phyloP scores from a whole-genome alignment of 2,888 invertebrate species.

The Diarsia dahlii region DNA sequence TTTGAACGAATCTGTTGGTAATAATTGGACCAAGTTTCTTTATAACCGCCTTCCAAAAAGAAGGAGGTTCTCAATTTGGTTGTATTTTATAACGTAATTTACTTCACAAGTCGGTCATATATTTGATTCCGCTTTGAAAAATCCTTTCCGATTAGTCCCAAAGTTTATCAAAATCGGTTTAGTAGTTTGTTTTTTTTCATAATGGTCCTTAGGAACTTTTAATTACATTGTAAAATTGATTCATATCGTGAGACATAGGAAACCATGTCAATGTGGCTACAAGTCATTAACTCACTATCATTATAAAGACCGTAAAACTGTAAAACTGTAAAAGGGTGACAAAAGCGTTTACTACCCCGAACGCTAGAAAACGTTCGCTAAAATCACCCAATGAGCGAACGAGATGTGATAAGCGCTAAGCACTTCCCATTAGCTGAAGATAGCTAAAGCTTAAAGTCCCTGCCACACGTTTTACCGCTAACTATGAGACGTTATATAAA shows the following conservation, averaged over 20 bases:
- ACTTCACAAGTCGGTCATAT: too few species aligned
- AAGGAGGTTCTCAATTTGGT: too few species aligned
- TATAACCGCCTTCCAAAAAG: too few species aligned
- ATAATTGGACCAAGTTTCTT: too few species aligned
- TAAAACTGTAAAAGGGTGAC: background rate
- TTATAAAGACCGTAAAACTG: background rate
- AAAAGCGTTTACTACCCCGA: background rate
- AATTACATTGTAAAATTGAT: too few species aligned
- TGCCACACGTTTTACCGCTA: background rate
- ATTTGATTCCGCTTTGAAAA: too few species aligned
- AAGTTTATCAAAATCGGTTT: too few species aligned
- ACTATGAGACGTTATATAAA: background rate
- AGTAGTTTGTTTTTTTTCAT: too few species aligned
- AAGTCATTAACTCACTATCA: background rate
- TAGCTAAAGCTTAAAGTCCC: slow-evolving; percentile 2
- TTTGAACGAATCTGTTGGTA: too few species aligned
- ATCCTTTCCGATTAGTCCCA: too few species aligned
- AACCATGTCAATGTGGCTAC: background rate
- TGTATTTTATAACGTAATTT: too few species aligned
- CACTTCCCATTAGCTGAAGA: slow-evolving; percentile 24
- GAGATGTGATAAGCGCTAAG: slow-evolving; percentile 20
- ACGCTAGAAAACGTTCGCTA: background rate
- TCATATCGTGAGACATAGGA: background rate
- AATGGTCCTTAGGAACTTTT: too few species aligned
- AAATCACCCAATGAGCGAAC: slow-evolving; percentile 11